A percentile compares a stretch with the other conserved stretches of the same genome.
Conservation (phyloP, 2,113 vertebrate genomes). For the Rhinoderma darwinii region DNA sequence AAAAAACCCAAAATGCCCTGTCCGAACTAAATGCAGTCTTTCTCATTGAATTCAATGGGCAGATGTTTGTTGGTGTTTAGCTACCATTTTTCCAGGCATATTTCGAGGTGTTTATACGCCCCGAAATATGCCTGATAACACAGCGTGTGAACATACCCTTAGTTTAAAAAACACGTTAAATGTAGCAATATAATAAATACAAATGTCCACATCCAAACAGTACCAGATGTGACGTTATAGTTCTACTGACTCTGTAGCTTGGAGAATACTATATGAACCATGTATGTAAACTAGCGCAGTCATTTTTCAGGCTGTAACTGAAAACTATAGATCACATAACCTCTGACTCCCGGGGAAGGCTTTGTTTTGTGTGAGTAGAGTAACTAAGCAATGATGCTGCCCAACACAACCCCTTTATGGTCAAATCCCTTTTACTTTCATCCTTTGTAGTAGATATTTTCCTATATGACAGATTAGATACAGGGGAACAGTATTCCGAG, state of each 20-base stretch:
- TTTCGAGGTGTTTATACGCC: too few species aligned
- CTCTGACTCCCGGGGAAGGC: background rate
- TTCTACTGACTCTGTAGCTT: background rate
- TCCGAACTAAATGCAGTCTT: too few species aligned
- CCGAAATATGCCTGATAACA: too few species aligned
- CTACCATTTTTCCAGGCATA: too few species aligned
- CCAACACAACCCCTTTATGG: background rate
- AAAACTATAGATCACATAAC: background rate
- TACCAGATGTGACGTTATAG: too few species aligned
- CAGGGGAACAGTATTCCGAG: background rate
- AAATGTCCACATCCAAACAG: too few species aligned
- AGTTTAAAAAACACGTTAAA: too few species aligned
- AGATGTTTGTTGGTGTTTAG: too few species aligned
- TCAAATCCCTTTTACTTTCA: background rate
- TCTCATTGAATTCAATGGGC: too few species aligned
- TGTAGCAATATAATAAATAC: too few species aligned
- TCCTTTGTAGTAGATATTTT: background rate
- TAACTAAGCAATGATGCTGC: constrained; percentile 30
- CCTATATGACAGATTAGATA: background rate
- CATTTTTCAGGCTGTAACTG: background rate
- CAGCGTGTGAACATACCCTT: too few species aligned
- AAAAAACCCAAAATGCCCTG: too few species aligned
- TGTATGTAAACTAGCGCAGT: background rate
- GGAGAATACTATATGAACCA: background rate
- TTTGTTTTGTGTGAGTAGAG: constrained; percentile 9